Evolutionary conservation across 30 jellyfish, hydroid and myxozoan species (phyloP).

Genomic region (Sanderia malayensis): DNA sequence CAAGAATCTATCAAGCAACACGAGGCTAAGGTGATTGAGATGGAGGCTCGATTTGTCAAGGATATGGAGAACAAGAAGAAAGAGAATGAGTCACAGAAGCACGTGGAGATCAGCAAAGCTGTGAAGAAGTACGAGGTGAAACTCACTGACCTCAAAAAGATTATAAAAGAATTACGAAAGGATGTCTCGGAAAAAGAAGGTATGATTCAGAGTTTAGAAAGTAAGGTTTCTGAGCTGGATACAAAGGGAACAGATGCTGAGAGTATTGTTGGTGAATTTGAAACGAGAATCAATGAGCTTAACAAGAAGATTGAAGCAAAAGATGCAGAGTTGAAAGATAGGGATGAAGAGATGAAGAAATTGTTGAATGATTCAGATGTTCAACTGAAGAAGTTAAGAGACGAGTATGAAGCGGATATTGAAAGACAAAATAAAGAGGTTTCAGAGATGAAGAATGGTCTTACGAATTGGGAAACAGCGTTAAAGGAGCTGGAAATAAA

Average conservation of each 20-base stretch:
- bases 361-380: conserved; percentile 34
- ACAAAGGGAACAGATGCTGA: conserved; percentile 50
- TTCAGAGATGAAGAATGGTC: conserved; percentile 37
- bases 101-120: conserved; percentile 79
- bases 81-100: conserved; percentile 82
- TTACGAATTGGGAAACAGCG: conserved; percentile 58
- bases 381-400: conserved; percentile 16
- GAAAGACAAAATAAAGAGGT: conserved; percentile 47
- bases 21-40: conserved; percentile 69
- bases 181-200: conserved; percentile 70
- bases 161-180: conserved; percentile 79
- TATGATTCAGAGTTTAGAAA: conserved; percentile 28
- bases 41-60: conserved; percentile 40
- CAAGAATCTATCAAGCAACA: conserved; percentile 76
- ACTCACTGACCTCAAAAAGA: conserved; percentile 79
- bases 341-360: conserved; percentile 34
- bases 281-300: conserved; percentile 44
- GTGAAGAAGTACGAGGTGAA: conserved; percentile 72
- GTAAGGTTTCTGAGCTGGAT: conserved; percentile 29
- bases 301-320: conserved; percentile 37
- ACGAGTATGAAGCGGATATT: conserved; percentile 20
- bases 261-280: conserved; percentile 43
- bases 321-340: conserved; percentile 34
- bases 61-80: conserved; percentile 75
- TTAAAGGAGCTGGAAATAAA: conserved; percentile 41